These are phyloP conservation scores for Lepetodrilus schrolli DNA, from an alignment of 2,888 invertebrate genomes.

Conservation along the genomic window DNA sequence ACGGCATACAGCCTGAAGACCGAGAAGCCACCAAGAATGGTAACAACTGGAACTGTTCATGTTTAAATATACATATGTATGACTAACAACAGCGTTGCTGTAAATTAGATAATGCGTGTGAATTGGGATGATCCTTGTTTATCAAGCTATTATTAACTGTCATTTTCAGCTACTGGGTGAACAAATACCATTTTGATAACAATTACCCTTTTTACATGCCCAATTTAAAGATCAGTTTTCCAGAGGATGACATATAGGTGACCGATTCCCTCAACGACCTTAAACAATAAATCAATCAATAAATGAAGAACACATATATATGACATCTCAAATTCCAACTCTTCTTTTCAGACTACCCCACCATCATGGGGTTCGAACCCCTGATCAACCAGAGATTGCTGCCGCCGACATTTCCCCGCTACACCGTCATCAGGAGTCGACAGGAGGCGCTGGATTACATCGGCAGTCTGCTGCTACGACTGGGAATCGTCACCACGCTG, in stretches of 20 bases:
- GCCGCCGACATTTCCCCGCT: slow-evolving; percentile 98
- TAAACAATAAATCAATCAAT: background rate
- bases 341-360: slow-evolving; percentile 65
- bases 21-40: slow-evolving; percentile 67
- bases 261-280: background rate
- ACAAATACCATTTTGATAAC: no score
- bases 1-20: slow-evolving; percentile 82
- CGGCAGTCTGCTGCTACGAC: slow-evolving; percentile 86
- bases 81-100: no score
- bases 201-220: background rate
- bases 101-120: no score
- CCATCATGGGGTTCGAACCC: slow-evolving; percentile 90
- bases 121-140: no score
- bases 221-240: background rate
- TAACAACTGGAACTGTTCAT: slow-evolving; percentile 33
- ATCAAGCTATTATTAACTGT: no score
- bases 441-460: slow-evolving; percentile 87
- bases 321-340: no score
- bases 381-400: slow-evolving; percentile 94
- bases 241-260: background rate
- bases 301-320: background rate
- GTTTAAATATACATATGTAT: no score
- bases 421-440: slow-evolving; percentile 84
- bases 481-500: slow-evolving; percentile 65
- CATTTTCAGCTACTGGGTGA: no score